phyloP scores from a whole-genome alignment of 2,113 vertebrate species.

The Phrynocephalus versicolor region DNA sequence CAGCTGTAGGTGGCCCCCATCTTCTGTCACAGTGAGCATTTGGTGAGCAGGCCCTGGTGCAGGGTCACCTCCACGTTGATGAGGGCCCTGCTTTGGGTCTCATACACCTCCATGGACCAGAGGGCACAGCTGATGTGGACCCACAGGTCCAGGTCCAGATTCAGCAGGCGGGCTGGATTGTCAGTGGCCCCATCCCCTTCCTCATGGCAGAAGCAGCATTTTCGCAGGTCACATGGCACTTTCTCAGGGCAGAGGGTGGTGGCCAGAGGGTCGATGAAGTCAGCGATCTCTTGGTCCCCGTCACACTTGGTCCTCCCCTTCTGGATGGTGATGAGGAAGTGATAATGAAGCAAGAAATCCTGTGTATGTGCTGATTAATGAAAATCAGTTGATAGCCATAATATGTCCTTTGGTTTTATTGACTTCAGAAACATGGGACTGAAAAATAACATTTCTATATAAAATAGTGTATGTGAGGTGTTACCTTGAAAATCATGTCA shows the following conservation, averaged over 20 bases:
- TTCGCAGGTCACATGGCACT: slow-evolving; percentile 90
- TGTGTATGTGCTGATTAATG: too few species aligned
- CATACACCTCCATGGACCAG: slow-evolving; percentile 97
- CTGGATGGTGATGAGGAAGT: slow-evolving; percentile 90
- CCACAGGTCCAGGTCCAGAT: slow-evolving; percentile 97
- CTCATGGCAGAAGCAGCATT: slow-evolving; percentile 98
- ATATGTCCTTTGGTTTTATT: too few species aligned
- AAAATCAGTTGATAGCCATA: too few species aligned
- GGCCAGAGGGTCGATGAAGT: slow-evolving; percentile 92
- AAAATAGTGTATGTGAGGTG: too few species aligned
- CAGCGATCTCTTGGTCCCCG: slow-evolving; percentile 90
- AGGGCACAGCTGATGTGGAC: slow-evolving; percentile 98
- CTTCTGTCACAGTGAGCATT: slow-evolving; percentile 94
- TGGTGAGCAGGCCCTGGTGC: slow-evolving; percentile 92
- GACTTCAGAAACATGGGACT: too few species aligned
- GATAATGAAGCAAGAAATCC: too few species aligned
- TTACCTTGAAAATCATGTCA: too few species aligned
- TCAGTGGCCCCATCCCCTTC: slow-evolving; percentile 94
- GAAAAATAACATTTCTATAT: background rate
- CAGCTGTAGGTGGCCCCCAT: slow-evolving; percentile 96
- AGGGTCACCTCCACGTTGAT: slow-evolving; percentile 97
- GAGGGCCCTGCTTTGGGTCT: slow-evolving; percentile 94
- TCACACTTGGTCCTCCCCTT: slow-evolving; percentile 83
- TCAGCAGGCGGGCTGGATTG: slow-evolving; percentile 91
- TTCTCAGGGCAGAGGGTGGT: slow-evolving; percentile 90